phyloP scores from a whole-genome alignment of 2,888 invertebrate genomes.

The Proisotoma minuta region DNA sequence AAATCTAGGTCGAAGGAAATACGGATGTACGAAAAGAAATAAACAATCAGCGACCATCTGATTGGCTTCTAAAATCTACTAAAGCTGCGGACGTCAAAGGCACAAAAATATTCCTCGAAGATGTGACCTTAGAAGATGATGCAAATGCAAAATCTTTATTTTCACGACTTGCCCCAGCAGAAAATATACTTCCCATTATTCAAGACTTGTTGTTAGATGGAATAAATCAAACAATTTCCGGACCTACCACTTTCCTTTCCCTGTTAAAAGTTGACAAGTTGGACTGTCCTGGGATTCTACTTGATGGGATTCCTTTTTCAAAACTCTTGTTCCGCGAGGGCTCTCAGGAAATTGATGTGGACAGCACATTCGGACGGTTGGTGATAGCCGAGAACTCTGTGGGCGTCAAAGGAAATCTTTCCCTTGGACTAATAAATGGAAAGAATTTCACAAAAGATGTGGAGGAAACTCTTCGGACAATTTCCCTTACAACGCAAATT shows the following conservation, averaged over 20 bases:
- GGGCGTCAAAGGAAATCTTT: neutral
- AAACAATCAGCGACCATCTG: conserved; percentile 15
- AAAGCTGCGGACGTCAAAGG: neutral
- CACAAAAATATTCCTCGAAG: neutral
- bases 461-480: conserved; percentile 19
- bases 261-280: neutral
- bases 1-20: conserved; percentile 24
- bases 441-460: conserved; percentile 9
- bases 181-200: conserved; percentile 16
- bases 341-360: conserved; percentile 20
- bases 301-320: conserved; percentile 27
- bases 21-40: conserved; percentile 13
- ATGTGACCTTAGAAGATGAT: conserved; percentile 12
- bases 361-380: too few species aligned
- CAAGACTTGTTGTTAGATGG: conserved; percentile 27
- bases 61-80: conserved; percentile 21
- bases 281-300: conserved; percentile 8
- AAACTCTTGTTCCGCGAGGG: conserved; percentile 14
- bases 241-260: neutral
- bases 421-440: conserved; percentile 11
- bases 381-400: neutral
- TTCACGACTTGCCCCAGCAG: neutral
- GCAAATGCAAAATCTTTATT: conserved; percentile 13
- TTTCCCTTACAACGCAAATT: conserved; percentile 11
- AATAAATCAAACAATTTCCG: conserved; percentile 21